Evolutionary conservation across 2,888 invertebrate species (phyloP), one percentile per base, ranked within the genome.

Genomic region (Ormyrus thymus): DNA sequence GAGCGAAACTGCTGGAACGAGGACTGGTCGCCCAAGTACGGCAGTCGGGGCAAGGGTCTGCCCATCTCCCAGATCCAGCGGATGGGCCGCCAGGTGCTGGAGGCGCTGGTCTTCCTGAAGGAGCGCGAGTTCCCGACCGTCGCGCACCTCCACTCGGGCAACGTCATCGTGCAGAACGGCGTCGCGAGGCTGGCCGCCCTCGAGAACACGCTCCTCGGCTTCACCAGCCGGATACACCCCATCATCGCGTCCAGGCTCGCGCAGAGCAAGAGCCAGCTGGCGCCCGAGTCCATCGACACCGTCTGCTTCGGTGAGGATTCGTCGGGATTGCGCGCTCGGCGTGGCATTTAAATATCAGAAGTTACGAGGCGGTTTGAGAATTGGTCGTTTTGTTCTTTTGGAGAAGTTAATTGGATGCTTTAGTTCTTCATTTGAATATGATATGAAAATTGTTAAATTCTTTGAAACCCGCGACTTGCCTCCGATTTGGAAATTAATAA

Each of bases 111-210:
- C 79, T 97, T 97, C 90, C 92, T 97, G 29, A 95, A 94, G 84
- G 96, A 96, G 86, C 95, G 96, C 85, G 96, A 97, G 10, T 97
- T 97, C 88, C 97, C 97, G 4, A 93, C 95, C 9, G 96, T 96
- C 86, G 93, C 95, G 61, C 97, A 97, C 90, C 91, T 98, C 83
- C 97, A 97, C 90, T 94, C 96, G 72, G 97, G 97, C 56, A 98
- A 98, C 90, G 94, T 98, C 46, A 95, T 97, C 83, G 93, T 97
- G 59, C 97, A 97, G 87, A 97, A 97, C 89, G 97, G 97, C 29
- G 96, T 97, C 0, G 97, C 97, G 68, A 93, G 97, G 88, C 92
- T 97, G 86, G 95, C 97, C 61, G 97, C 96, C 0, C 91, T 97
- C 82, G 97, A 97, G 90, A 97, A 97, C 90, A 94, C 95, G 0